phyloP scores from a whole-genome alignment of 1,140 invertebrate genomes.

The Cherax quadricarinatus region DNA sequence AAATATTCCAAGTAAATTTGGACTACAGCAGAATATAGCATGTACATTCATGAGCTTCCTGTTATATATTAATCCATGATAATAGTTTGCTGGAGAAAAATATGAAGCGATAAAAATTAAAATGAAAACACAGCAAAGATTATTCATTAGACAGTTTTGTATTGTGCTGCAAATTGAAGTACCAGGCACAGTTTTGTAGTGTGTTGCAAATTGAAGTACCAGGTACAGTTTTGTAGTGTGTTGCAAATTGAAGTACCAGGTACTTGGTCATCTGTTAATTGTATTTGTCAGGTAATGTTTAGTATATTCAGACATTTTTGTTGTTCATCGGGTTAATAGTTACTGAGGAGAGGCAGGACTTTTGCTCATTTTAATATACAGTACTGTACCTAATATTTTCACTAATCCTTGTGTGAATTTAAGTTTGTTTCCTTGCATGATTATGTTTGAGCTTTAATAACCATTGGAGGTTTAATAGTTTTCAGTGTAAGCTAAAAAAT shows the following conservation, averaged over 20 bases:
- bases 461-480: constrained; percentile 1
- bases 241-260: background rate
- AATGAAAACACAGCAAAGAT: background rate
- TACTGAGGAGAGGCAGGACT: background rate
- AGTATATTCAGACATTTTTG: background rate
- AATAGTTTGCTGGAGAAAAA: background rate
- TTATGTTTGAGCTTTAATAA: constrained; percentile 17
- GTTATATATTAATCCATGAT: background rate
- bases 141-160: background rate
- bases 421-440: background rate
- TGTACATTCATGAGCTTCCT: background rate
- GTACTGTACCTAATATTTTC: background rate
- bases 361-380: background rate
- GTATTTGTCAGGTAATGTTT: background rate
- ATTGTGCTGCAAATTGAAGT: background rate
- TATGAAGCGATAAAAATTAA: background rate
- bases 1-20: too few species aligned
- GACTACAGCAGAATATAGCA: too few species aligned
- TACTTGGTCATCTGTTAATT: background rate
- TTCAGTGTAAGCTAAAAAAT: constrained; percentile 1
- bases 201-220: background rate
- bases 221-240: background rate
- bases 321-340: background rate
- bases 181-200: background rate
- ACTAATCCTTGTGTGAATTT: background rate